phyloP scores from a whole-genome alignment of 2,113 vertebrate species.

The Carlito syrichta region DNA sequence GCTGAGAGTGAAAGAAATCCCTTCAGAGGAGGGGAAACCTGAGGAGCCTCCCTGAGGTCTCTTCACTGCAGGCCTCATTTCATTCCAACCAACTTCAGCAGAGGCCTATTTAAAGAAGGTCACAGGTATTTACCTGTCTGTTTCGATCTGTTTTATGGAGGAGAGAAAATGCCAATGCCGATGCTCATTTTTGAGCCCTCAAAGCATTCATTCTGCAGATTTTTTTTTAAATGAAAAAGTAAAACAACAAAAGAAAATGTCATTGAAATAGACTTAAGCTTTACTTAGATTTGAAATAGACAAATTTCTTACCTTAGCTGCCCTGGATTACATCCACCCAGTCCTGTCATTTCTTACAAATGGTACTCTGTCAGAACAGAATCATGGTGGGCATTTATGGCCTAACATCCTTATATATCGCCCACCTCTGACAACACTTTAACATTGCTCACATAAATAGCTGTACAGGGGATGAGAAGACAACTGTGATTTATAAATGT shows the following conservation, averaged over 20 bases:
- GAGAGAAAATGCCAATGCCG: conserved; percentile 15
- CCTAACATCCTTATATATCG: neutral
- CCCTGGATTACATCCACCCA: neutral
- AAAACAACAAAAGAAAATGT: conserved; percentile 53
- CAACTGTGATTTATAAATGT: neutral
- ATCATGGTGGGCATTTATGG: neutral
- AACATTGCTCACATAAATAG: neutral
- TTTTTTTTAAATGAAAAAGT: conserved; percentile 20
- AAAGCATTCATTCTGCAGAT: neutral
- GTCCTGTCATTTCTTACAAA: neutral
- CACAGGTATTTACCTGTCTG: conserved; percentile 39
- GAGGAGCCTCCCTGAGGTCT: neutral
- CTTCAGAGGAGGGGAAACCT: neutral
- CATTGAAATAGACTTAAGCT: neutral
- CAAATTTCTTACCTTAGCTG: conserved; percentile 22
- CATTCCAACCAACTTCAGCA: neutral
- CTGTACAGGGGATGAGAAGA: neutral
- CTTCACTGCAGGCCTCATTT: conserved; percentile 36
- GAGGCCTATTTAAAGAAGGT: conserved; percentile 47
- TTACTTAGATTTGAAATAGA: neutral
- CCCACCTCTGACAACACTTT: neutral
- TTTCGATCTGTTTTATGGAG: conserved; percentile 14
- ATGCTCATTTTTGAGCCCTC: neutral
- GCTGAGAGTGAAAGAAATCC: neutral
- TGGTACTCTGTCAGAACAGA: conserved; percentile 11